Percentiles rank a stretch among this genome's conserved stretches.
These are phyloP conservation scores for Otus sunia DNA, from an alignment of 2,113 vertebrate genomes.

Conservation along the genomic window DNA sequence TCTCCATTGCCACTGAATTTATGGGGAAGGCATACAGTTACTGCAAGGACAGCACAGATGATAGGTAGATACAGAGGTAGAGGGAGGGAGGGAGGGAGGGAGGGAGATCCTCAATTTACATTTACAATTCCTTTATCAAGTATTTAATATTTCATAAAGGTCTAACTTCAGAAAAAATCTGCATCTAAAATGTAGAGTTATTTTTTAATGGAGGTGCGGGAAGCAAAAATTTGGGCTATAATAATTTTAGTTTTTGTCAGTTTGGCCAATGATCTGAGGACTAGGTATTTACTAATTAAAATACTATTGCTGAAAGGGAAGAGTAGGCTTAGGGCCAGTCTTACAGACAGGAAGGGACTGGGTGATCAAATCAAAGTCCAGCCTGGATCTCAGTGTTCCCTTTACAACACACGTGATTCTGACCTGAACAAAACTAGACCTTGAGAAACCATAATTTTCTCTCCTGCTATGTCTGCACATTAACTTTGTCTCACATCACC, in stretches of 20 bases:
- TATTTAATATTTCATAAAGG: conserved; percentile 8
- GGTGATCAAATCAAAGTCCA: conserved; percentile 2
- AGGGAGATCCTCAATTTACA: neutral
- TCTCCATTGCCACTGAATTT: too few species aligned
- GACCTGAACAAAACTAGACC: neutral
- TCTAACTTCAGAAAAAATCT: conserved; percentile 20
- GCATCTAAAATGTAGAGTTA: conserved; percentile 11
- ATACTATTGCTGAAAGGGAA: conserved; percentile 2
- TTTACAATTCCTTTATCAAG: neutral
- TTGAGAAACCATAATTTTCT: neutral
- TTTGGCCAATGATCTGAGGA: conserved; percentile 36
- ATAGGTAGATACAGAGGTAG: too few species aligned
- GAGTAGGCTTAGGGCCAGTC: conserved; percentile 11
- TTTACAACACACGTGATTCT: neutral
- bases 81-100: too few species aligned
- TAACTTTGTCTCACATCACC: neutral
- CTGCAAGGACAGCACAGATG: too few species aligned
- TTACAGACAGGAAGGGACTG: conserved; percentile 24
- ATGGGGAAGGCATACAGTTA: too few species aligned
- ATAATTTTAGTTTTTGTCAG: conserved; percentile 8
- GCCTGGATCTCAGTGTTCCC: neutral
- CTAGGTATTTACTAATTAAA: conserved; percentile 55
- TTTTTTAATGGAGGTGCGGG: conserved; percentile 35
- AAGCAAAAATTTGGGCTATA: conserved; percentile 37
- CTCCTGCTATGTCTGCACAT: neutral